A percentile compares a stretch with the other conserved stretches of the same genome.
These are phyloP conservation scores for Congeria kusceri DNA, from an alignment of 2,888 invertebrate genomes.

Conservation along the genomic window DNA sequence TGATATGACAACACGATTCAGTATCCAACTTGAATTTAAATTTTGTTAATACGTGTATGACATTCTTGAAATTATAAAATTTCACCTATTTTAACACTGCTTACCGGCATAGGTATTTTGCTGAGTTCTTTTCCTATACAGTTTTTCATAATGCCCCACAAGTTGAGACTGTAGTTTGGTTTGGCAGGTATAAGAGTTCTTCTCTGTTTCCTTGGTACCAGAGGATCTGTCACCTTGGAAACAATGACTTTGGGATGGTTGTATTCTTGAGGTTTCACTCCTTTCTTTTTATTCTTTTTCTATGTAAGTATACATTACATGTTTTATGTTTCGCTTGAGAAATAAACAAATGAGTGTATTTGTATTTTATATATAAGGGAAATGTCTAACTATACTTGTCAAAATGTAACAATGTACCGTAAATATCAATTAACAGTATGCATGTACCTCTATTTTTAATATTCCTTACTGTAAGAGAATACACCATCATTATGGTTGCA, in stretches of 20 bases:
- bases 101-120: conserved; percentile 99
- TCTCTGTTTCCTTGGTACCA: conserved; percentile 85
- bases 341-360: not conserved
- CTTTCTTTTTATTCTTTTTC: conserved; percentile 18
- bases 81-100: conserved; percentile 46
- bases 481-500: too few relatives aligned
- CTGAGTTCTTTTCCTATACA: conserved; percentile 99
- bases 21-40: too few relatives aligned
- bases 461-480: too few relatives aligned
- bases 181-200: conserved; percentile 95
- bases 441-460: too few relatives aligned
- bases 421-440: too few relatives aligned
- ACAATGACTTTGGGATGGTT: not conserved
- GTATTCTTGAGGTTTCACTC: not conserved
- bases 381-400: too few relatives aligned
- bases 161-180: conserved; percentile 91
- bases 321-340: too few relatives aligned
- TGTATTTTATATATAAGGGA: not conserved
- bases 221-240: conserved; percentile 8
- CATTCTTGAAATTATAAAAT: too few relatives aligned
- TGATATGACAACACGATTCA: too few relatives aligned
- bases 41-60: too few relatives aligned
- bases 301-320: not conserved
- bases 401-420: too few relatives aligned
- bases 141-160: conserved; percentile 99